phyloP scores from a whole-genome alignment of 2,113 vertebrate genomes.

The Coturnix japonica region DNA sequence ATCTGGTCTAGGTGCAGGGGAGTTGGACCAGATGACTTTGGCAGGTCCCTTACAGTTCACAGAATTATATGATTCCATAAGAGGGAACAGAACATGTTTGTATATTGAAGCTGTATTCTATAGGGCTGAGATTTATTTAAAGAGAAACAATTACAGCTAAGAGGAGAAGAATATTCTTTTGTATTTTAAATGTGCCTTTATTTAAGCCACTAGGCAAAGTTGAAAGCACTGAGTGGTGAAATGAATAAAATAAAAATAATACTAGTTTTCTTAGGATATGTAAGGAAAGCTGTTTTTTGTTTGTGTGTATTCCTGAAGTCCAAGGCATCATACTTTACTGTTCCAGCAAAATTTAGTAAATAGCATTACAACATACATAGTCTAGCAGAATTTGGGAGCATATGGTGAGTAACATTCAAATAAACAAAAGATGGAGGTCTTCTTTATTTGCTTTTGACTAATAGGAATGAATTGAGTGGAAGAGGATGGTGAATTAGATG shows the following conservation, averaged over 20 bases:
- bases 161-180: not conserved
- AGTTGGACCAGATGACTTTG: no score
- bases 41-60: no score
- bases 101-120: no score
- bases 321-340: not conserved
- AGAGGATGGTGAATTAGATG: not conserved
- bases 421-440: not conserved
- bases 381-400: not conserved
- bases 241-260: not conserved
- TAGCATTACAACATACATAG: not conserved
- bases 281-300: not conserved
- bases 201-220: not conserved
- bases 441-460: constrained; percentile 22
- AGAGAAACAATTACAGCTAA: not conserved
- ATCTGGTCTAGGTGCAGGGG: no score
- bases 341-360: not conserved
- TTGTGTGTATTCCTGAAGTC: not conserved
- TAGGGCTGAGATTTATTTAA: not conserved
- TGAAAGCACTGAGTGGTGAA: not conserved
- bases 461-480: not conserved
- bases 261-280: not conserved
- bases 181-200: not conserved
- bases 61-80: not conserved
- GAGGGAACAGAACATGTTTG: not conserved
- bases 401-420: not conserved